Evolutionary conservation across 2,113 vertebrate species (phyloP).

Genomic region (Azemiops feae): DNA sequence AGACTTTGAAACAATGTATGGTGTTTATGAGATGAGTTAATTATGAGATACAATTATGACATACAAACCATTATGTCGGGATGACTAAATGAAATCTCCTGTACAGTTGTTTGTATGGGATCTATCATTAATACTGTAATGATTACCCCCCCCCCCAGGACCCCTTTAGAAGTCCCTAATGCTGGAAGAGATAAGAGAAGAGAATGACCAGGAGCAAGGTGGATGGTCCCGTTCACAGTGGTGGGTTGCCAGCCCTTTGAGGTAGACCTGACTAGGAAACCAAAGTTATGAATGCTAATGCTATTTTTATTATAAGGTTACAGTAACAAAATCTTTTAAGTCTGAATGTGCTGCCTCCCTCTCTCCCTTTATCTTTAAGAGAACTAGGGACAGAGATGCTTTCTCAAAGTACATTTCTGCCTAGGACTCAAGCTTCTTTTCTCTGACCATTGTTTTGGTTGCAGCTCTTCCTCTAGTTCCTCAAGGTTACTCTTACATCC

Average conservation of each 20-base stretch:
- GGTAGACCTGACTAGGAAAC: neutral
- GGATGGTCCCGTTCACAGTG: neutral
- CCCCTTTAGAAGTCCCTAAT: neutral
- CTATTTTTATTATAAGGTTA: neutral
- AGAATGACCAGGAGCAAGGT: neutral
- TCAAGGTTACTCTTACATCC: neutral
- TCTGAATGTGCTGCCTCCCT: neutral
- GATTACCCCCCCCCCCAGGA: neutral
- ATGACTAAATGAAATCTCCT: neutral
- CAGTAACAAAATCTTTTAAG: neutral
- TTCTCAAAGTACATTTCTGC: neutral
- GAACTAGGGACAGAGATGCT: neutral
- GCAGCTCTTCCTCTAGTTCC: neutral
- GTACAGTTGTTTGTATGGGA: neutral
- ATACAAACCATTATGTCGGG: neutral
- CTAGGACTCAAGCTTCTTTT: neutral
- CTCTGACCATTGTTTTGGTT: neutral
- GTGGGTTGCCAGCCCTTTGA: neutral
- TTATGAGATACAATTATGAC: neutral
- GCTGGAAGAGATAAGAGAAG: neutral
- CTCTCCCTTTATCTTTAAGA: neutral
- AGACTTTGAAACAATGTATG: neutral
- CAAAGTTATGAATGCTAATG: neutral
- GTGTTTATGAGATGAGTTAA: neutral
- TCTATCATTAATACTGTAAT: neutral